Conservation (phyloP, 2,797 vertebrate genomes). For the Chlorospingus semifuscus region DNA sequence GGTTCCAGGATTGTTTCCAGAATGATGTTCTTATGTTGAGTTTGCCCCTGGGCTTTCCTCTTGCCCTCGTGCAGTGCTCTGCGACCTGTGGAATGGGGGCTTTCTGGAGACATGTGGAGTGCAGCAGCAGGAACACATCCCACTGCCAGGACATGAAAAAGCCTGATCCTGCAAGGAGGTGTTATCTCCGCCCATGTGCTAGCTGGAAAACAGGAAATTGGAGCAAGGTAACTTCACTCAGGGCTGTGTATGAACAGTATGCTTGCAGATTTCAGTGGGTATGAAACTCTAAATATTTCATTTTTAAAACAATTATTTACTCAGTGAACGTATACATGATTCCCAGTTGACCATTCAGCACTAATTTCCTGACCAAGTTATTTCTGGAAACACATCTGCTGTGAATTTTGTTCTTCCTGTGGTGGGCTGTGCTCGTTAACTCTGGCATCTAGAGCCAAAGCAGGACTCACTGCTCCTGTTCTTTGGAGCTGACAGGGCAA, state of each 20-base stretch:
- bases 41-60: background rate
- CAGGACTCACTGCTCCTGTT: background rate
- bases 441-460: background rate
- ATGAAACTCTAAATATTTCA: background rate
- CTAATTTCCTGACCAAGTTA: slow-evolving; percentile 33
- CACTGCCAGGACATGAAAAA: slow-evolving; percentile 80
- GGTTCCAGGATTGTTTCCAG: background rate
- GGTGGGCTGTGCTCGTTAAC: background rate
- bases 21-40: background rate
- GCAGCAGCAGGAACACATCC: slow-evolving; percentile 76
- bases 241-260: background rate
- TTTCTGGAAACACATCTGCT: slow-evolving; percentile 15
- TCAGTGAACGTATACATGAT: background rate
- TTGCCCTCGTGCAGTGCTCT: slow-evolving; percentile 80
- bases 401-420: background rate
- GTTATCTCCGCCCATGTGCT: slow-evolving; percentile 86
- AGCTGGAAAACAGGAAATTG: slow-evolving; percentile 85
- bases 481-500: background rate
- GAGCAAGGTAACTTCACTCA: slow-evolving; percentile 82
- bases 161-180: slow-evolving; percentile 85
- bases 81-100: slow-evolving; percentile 86
- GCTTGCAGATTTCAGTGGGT: background rate
- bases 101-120: slow-evolving; percentile 83
- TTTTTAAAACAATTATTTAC: slow-evolving; percentile 33
- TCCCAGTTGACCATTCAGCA: background rate